phyloP scores from a whole-genome alignment of 2,113 vertebrate species.

The Macrotis lagotis region DNA sequence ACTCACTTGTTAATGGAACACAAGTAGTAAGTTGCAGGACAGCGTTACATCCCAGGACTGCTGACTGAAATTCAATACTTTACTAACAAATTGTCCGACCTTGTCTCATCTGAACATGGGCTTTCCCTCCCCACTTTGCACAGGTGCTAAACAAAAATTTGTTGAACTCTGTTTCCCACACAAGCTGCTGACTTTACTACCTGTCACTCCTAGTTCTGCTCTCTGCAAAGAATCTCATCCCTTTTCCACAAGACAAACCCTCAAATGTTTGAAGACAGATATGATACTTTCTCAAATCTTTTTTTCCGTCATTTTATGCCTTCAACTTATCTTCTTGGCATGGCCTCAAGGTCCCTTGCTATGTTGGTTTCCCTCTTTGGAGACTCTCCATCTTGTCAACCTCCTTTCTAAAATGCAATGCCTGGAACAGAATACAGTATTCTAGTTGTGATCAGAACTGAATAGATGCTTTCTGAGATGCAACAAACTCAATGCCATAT shows the following conservation, averaged over 20 bases:
- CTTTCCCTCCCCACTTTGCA: not conserved
- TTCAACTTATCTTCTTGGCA: not conserved
- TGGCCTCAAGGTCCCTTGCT: not conserved
- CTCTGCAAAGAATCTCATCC: not conserved
- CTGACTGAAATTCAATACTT: not conserved
- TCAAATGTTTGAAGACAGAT: not conserved
- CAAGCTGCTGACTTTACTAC: not conserved
- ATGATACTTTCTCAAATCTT: not conserved
- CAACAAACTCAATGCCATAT: not conserved
- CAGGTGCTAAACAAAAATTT: not conserved
- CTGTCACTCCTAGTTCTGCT: not conserved
- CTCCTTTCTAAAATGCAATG: not conserved
- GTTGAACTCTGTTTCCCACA: not conserved
- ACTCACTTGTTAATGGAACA: not conserved
- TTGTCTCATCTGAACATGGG: not conserved
- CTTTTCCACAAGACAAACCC: not conserved
- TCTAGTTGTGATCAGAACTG: not conserved
- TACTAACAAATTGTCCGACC: not conserved
- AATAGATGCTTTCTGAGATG: not conserved
- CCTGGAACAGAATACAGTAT: not conserved
- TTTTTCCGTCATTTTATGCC: not conserved
- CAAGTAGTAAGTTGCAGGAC: not conserved
- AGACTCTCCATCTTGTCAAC: not conserved
- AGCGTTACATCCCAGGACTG: not conserved
- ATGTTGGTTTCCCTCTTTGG: not conserved